Percentiles rank a stretch among this genome's conserved stretches.
phyloP scores from a whole-genome alignment of 2,113 vertebrate genomes.

The Pycnonotus jocosus region DNA sequence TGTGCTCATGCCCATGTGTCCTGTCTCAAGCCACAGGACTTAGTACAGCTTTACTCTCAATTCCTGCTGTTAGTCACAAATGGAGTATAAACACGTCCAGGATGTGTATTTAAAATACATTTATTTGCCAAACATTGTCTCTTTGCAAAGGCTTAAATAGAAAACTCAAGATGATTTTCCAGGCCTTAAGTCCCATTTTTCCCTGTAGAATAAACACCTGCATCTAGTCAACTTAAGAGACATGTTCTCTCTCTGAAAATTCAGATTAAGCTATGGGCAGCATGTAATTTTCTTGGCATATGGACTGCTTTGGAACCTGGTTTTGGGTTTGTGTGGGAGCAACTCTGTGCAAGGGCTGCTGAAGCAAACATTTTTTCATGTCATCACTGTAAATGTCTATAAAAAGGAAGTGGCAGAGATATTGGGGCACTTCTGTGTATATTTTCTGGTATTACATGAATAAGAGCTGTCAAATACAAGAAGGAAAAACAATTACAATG shows the following conservation, averaged over 20 bases:
- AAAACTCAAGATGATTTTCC: neutral
- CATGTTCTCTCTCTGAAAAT: neutral
- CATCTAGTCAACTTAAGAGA: neutral
- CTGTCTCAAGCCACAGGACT: neutral
- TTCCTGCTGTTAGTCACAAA: neutral
- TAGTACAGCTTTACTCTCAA: neutral
- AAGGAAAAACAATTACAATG: neutral
- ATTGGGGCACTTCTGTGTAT: neutral
- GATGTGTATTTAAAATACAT: constrained; percentile 9
- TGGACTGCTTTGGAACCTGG: neutral
- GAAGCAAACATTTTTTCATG: neutral
- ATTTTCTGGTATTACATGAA: neutral
- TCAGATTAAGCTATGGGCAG: neutral
- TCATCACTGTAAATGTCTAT: accelerated
- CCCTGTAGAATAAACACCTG: neutral
- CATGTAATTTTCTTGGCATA: neutral
- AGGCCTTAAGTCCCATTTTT: neutral
- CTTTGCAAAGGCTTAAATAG: neutral
- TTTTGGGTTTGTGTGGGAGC: neutral
- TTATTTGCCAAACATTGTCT: neutral
- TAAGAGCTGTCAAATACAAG: neutral
- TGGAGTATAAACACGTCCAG: neutral
- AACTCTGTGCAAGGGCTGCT: neutral
- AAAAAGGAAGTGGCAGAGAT: neutral
- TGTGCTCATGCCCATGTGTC: neutral